Base-by-base conservation (phyloP, 2,888 invertebrate species). In the Amiota minor region DNA sequence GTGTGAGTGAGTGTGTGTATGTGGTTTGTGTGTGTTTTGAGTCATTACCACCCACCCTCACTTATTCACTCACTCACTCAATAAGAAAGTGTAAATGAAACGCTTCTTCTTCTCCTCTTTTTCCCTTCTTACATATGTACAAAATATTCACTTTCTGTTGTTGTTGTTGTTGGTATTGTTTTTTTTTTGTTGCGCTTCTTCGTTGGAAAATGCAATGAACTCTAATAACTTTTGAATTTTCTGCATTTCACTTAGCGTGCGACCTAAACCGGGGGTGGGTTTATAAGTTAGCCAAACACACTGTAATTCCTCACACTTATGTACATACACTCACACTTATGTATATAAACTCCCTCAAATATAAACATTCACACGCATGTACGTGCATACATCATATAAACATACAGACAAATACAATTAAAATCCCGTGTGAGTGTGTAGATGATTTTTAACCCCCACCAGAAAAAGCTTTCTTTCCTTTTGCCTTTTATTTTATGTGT, bases 191-290 rank as follows among this genome's bases (percentile, higher is more conserved):
- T 35, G 6, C 6, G 6, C 35, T 35, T 78, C 77, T 79, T 80
- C 80, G 79, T 82, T 83, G 82, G 84, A 84, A 86, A 87, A 88
- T 87, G 87, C 87, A 87, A 87, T 88, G 87, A 88, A 87, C 88
- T 88, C 87, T 84, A 85, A 84, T 86, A 86, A 86, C 84, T 85
- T 85, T 84, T 85, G 84, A 84, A 85, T 83, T 84, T 86, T 82
- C 85, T 86, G 86, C 86, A 85, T 85, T 85, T 85, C 76, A 85
- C 79, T 86, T 80, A 16, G 16, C 68, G 80, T 78, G 71, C 76
- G 62, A 76, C 68, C 53, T 49, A 23, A 23, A 18, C 72, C 71
- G 77, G 83, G 83, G 83, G 83, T 83, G 83, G 76, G 83, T 83
- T 83, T 75, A 71, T 77, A 80, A 75, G 79, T 79, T 78, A 79